These are phyloP conservation scores for Nanorana parkeri DNA, from an alignment of 2,113 vertebrate species.

Conservation along the genomic window DNA sequence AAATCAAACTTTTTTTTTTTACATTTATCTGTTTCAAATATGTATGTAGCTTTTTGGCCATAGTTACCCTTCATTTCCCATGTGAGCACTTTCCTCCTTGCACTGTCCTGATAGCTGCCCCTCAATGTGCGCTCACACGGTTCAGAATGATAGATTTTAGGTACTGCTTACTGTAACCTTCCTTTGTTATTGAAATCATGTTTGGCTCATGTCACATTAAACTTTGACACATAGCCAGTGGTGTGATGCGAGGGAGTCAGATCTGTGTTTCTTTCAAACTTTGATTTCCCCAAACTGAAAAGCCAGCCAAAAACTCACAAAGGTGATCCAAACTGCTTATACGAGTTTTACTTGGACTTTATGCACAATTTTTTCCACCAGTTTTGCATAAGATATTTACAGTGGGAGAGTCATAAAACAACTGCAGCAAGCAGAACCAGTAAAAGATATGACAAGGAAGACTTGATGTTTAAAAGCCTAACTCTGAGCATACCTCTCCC, in stretches of 20 bases:
- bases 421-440: no score
- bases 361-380: background rate
- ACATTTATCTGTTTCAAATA: no score
- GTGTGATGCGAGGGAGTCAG: constrained; percentile 12
- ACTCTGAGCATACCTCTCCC: no score
- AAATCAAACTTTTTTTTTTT: no score
- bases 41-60: no score
- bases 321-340: constrained; percentile 20
- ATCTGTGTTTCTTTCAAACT: constrained; percentile 15
- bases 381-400: background rate
- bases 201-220: constrained; percentile 31
- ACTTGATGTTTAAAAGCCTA: no score
- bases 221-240: constrained; percentile 34
- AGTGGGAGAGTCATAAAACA: no score
- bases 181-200: constrained; percentile 11
- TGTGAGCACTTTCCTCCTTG: background rate
- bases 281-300: constrained; percentile 16
- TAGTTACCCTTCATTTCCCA: background rate
- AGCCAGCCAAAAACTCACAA: background rate
- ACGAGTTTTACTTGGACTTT: constrained; percentile 9
- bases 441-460: no score
- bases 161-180: constrained; percentile 1
- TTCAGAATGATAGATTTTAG: constrained; percentile 24
- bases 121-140: background rate
- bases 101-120: background rate